Percentiles rank a stretch among this genome's conserved stretches.
Evolutionary conservation across 2,888 invertebrate species (phyloP).

Genomic region (Siphonodentalium dalli): DNA sequence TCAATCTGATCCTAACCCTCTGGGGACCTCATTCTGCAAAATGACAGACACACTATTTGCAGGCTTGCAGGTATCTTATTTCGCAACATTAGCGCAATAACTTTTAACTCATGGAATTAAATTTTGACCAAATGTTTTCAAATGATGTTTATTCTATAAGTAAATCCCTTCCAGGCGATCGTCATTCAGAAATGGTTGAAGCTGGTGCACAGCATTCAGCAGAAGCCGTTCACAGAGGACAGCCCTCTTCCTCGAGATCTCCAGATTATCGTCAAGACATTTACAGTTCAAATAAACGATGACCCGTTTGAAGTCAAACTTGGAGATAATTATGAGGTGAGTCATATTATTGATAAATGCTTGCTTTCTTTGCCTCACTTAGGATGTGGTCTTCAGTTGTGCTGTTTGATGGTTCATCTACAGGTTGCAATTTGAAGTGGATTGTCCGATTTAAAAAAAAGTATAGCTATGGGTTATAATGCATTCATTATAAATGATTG

Average conservation of each 20-base stretch:
- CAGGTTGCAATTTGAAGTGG: too few relatives aligned
- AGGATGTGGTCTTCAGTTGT: too few relatives aligned
- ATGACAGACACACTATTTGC: too few relatives aligned
- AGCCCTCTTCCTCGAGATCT: conserved; percentile 87
- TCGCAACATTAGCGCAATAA: too few relatives aligned
- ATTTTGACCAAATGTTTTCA: not conserved
- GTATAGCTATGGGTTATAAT: too few relatives aligned
- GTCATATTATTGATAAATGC: conserved; percentile 4
- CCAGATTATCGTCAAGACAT: conserved; percentile 80
- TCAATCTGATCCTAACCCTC: too few relatives aligned
- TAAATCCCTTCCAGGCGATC: conserved; percentile 66
- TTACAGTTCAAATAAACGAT: conserved; percentile 91
- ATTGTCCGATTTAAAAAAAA: too few relatives aligned
- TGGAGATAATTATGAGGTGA: conserved; percentile 87
- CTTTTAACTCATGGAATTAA: not conserved
- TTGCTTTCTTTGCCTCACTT: too few relatives aligned
- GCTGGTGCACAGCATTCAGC: conserved; percentile 75
- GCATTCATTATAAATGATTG: too few relatives aligned
- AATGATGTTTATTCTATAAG: not conserved
- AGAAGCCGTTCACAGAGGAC: conserved; percentile 73
- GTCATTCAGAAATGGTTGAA: conserved; percentile 94
- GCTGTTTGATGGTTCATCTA: too few relatives aligned
- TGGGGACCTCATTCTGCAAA: too few relatives aligned
- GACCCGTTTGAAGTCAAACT: conserved; percentile 98
- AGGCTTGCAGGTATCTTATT: too few relatives aligned